Conservation (phyloP, 2,113 vertebrate species). For the Caretta caretta region DNA sequence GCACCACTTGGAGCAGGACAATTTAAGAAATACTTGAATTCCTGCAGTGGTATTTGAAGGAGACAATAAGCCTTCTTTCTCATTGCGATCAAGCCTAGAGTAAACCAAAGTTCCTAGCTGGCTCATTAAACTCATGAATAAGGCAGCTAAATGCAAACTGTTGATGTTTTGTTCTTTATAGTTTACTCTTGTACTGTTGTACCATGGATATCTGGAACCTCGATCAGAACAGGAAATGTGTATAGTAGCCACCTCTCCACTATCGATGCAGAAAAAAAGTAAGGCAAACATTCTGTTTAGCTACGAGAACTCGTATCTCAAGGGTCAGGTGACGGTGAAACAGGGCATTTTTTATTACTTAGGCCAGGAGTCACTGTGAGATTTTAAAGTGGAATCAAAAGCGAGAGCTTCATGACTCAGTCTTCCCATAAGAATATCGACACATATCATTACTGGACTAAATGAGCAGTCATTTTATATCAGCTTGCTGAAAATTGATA, state of each 20-base stretch:
- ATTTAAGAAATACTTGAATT: not conserved
- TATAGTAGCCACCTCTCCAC: not conserved
- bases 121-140: not conserved
- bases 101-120: not conserved
- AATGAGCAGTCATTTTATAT: not conserved
- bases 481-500: fast-evolving
- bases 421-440: not conserved
- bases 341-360: not conserved
- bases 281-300: not conserved
- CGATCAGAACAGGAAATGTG: not conserved
- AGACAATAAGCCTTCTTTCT: not conserved
- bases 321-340: not conserved
- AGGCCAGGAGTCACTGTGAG: not conserved
- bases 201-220: not conserved
- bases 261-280: not conserved
- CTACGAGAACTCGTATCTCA: not conserved
- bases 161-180: not conserved
- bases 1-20: not conserved
- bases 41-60: not conserved
- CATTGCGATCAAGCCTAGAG: not conserved
- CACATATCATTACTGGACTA: not conserved
- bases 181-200: not conserved
- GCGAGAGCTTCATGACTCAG: not conserved
- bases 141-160: not conserved
- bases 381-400: not conserved